Conservation (phyloP, 2,888 invertebrate genomes). For the Odiellus spinosus region DNA sequence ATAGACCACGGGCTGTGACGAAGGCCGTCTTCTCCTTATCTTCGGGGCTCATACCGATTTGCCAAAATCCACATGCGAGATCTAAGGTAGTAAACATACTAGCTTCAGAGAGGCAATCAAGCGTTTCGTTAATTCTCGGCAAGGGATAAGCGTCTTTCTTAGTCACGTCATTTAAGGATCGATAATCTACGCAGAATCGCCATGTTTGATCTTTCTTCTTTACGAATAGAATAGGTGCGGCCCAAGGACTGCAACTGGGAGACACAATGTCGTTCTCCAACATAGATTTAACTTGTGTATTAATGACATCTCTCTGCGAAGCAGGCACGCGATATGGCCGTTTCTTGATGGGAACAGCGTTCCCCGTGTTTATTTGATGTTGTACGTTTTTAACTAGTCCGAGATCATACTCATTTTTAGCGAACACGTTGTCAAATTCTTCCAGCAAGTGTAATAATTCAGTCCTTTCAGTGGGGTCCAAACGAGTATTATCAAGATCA, state of each 20-base stretch:
- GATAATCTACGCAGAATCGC: conserved; percentile 13
- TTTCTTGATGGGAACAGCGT: too few species aligned
- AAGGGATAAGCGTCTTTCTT: conserved; percentile 6
- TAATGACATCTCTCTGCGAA: too few species aligned
- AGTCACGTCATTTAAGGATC: conserved; percentile 9
- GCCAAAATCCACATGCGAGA: neutral
- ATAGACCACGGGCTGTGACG: neutral
- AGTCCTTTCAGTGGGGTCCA: too few species aligned
- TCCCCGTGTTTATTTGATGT: too few species aligned
- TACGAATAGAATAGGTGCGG: neutral
- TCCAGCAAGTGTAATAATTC: too few species aligned
- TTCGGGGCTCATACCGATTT: neutral
- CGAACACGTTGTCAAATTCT: too few species aligned
- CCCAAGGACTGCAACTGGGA: neutral
- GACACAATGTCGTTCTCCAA: neutral
- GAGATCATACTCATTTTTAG: too few species aligned
- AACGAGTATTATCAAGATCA: too few species aligned
- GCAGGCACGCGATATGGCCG: too few species aligned
- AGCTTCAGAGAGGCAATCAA: neutral
- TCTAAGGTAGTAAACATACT: conserved; percentile 3
- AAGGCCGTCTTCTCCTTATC: neutral
- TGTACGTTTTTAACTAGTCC: too few species aligned
- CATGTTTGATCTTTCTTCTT: conserved; percentile 7
- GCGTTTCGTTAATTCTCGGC: conserved; percentile 4
- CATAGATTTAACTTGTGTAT: neutral